phyloP scores from a whole-genome alignment of 2,888 invertebrate species.

The Dryadula phaetusa region DNA sequence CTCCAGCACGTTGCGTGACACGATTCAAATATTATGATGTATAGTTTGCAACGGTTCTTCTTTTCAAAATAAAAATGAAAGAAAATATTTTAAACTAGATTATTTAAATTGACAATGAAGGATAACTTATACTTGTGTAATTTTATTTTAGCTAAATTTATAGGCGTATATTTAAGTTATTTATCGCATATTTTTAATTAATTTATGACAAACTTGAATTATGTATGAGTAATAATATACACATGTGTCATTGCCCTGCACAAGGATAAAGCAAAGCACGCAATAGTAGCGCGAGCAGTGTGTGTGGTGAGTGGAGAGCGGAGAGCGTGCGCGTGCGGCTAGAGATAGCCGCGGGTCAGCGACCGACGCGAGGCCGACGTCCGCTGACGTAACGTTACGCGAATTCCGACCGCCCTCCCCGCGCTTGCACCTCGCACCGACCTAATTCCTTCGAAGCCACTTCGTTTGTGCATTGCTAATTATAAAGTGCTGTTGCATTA shows the following conservation, averaged over 20 bases:
- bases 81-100: constrained; percentile 8
- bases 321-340: constrained; percentile 65
- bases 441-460: constrained; percentile 82
- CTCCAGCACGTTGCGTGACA: constrained; percentile 66
- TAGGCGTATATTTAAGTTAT: neutral
- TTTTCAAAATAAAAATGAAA: constrained; percentile 34
- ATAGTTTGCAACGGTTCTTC: constrained; percentile 40
- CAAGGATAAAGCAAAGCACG: constrained; percentile 18
- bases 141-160: constrained; percentile 1
- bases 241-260: constrained; percentile 12
- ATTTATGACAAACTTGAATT: constrained; percentile 16
- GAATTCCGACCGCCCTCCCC: constrained; percentile 70
- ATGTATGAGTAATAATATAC: neutral
- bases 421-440: constrained; percentile 65
- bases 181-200: neutral
- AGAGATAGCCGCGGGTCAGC: constrained; percentile 81
- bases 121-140: neutral
- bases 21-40: constrained; percentile 53
- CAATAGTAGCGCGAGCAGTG: constrained; percentile 8
- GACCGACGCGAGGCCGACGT: constrained; percentile 80
- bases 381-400: constrained; percentile 84
- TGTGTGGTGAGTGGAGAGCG: constrained; percentile 48
- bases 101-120: neutral
- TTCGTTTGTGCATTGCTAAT: constrained; percentile 81
- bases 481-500: constrained; percentile 73